Evolutionary conservation across 2,888 invertebrate species (phyloP).

Genomic region (Protodeltote pygarga): DNA sequence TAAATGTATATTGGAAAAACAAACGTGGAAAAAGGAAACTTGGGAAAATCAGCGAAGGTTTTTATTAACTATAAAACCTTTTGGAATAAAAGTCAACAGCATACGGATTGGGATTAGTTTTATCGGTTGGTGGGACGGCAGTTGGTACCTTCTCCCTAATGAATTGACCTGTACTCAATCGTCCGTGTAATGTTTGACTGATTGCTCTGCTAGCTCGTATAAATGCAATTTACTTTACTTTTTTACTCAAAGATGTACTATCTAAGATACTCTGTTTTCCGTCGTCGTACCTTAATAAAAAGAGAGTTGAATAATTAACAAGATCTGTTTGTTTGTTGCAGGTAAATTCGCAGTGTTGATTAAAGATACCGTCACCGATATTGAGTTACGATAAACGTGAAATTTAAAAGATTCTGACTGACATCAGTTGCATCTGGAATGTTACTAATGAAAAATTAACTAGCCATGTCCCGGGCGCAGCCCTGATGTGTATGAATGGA

Average conservation of each 20-base stretch:
- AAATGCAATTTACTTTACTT: constrained; percentile 26
- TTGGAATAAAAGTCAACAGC: constrained; percentile 48
- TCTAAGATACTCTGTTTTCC: too few species aligned
- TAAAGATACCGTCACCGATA: too few species aligned
- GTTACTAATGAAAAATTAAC: too few species aligned
- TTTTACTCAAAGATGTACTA: constrained; percentile 7
- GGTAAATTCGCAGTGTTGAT: too few species aligned
- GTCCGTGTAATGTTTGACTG: constrained; percentile 50
- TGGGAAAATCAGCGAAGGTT: constrained; percentile 13
- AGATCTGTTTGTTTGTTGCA: too few species aligned
- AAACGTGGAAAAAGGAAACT: constrained; percentile 11
- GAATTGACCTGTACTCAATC: constrained; percentile 56
- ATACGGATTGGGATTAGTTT: constrained; percentile 46
- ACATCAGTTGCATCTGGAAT: too few species aligned
- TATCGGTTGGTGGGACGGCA: constrained; percentile 44
- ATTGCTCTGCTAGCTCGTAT: constrained; percentile 31
- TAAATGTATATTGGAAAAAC: constrained; percentile 10
- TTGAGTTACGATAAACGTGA: too few species aligned
- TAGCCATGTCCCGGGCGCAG: too few species aligned
- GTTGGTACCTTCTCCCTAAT: constrained; percentile 53
- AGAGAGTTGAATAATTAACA: too few species aligned
- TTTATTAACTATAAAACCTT: constrained; percentile 30
- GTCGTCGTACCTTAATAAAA: too few species aligned
- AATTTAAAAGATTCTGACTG: too few species aligned
- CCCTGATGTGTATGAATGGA: too few species aligned